Percentiles rank a stretch among this genome's conserved stretches.
These are phyloP conservation scores for Metallyticus violacea DNA, from an alignment of 2,888 invertebrate species.

Conservation along the genomic window DNA sequence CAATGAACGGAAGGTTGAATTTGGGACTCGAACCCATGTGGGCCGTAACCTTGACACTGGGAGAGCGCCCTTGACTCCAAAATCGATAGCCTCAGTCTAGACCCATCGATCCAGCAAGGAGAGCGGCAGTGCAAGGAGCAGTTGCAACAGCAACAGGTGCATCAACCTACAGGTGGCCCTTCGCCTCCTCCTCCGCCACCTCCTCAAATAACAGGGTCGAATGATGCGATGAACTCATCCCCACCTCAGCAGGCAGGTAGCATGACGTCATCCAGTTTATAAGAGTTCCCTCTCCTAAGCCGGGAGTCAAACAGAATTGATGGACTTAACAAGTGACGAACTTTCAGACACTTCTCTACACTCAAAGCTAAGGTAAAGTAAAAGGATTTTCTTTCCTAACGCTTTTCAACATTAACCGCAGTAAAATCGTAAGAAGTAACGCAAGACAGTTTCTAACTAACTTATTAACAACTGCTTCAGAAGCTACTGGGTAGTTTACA, in stretches of 20 bases:
- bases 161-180: not conserved
- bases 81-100: slow-evolving; percentile 28
- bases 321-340: not conserved
- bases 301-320: not conserved
- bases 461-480: not conserved
- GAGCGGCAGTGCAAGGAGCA: not conserved
- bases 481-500: not conserved
- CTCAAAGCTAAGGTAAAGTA: not conserved
- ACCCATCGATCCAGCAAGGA: slow-evolving; percentile 27
- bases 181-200: not conserved
- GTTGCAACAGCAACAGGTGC: not conserved
- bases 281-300: not conserved
- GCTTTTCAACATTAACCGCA: not conserved
- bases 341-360: not conserved
- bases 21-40: not conserved
- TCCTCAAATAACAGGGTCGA: not conserved
- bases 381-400: not conserved
- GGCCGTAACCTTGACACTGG: slow-evolving; percentile 17
- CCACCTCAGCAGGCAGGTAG: not conserved
- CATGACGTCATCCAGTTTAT: not conserved
- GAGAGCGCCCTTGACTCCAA: slow-evolving; percentile 9
- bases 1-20: not conserved
- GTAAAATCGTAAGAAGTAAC: not conserved
- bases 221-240: not conserved
- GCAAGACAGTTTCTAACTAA: not conserved